phyloP scores from a whole-genome alignment of 2,888 invertebrate species.

The Orgyia antiqua region DNA sequence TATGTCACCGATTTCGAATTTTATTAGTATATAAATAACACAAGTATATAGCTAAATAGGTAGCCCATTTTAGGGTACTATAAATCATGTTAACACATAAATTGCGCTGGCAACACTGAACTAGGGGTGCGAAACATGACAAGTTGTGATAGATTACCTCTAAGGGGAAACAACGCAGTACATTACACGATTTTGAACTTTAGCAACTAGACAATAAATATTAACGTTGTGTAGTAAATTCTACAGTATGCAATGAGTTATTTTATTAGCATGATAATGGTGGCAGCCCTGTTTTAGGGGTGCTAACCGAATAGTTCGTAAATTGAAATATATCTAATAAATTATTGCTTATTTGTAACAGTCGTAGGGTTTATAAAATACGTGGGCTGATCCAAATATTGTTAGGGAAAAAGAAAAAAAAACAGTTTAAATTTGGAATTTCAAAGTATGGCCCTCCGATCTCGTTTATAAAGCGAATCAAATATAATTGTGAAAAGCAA shows the following conservation, averaged over 20 bases:
- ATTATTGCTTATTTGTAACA: constrained; percentile 52
- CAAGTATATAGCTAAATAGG: constrained; percentile 11
- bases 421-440: no score
- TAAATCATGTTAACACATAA: constrained; percentile 76
- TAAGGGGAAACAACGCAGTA: constrained; percentile 16
- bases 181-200: constrained; percentile 9
- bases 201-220: neutral
- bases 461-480: no score
- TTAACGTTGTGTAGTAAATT: constrained; percentile 45
- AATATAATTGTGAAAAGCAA: no score
- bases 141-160: constrained; percentile 53
- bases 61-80: constrained; percentile 41
- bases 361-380: constrained; percentile 7
- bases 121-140: constrained; percentile 48
- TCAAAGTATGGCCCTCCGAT: no score
- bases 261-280: constrained; percentile 62
- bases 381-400: no score
- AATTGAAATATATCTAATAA: constrained; percentile 75
- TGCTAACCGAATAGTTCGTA: constrained; percentile 58
- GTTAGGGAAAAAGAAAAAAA: no score
- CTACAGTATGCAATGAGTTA: constrained; percentile 35
- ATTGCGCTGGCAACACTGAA: constrained; percentile 59
- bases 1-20: no score
- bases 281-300: constrained; percentile 47
- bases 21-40: no score